These are phyloP conservation scores for Pangasianodon gigas DNA, from an alignment of 2,113 vertebrate genomes.

Conservation along the genomic window DNA sequence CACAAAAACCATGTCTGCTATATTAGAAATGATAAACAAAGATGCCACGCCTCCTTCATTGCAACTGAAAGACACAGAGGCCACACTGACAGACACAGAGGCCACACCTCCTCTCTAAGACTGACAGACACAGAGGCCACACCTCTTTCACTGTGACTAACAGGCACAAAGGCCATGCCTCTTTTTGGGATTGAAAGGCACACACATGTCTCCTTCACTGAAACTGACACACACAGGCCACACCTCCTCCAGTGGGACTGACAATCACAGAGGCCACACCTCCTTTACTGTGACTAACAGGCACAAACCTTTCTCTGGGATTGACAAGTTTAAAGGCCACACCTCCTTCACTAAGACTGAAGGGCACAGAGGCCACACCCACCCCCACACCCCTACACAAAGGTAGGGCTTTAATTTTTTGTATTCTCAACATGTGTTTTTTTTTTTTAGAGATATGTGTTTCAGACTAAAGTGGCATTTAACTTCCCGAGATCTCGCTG, in stretches of 20 bases:
- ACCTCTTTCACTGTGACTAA: neutral
- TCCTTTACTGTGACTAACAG: neutral
- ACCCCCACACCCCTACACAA: neutral
- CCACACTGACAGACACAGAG: neutral
- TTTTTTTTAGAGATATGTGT: neutral
- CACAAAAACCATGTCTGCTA: neutral
- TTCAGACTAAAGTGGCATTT: neutral
- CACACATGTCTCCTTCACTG: neutral
- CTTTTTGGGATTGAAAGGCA: neutral
- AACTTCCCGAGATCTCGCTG: constrained; percentile 5
- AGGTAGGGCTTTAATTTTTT: neutral
- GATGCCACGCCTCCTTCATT: neutral
- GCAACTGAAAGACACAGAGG: neutral
- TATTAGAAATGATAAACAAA: neutral
- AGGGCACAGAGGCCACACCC: neutral
- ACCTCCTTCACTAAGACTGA: neutral
- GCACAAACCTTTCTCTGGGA: neutral
- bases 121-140: neutral
- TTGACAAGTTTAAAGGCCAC: neutral
- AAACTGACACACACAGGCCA: neutral
- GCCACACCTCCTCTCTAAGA: neutral
- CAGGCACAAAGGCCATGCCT: neutral
- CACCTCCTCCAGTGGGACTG: neutral
- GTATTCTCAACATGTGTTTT: too few relatives aligned
- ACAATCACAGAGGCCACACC: neutral